phyloP scores from a whole-genome alignment of 1,140 invertebrate species.

The Diachasmimorpha longicaudata region DNA sequence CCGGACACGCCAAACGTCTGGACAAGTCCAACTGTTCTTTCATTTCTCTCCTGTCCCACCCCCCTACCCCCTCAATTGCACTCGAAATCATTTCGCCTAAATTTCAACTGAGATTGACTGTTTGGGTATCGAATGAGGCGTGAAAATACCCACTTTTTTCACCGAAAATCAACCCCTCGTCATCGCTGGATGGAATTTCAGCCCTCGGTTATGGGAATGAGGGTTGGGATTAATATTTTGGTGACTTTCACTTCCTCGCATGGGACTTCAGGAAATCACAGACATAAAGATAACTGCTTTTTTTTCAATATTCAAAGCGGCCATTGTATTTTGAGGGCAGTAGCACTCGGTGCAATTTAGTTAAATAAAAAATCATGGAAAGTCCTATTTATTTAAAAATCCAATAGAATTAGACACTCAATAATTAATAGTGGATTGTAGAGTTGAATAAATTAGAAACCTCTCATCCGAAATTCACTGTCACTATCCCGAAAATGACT shows the following conservation, averaged over 20 bases:
- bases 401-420: no score
- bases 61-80: neutral
- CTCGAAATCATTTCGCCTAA: neutral
- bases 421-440: no score
- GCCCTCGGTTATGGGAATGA: neutral
- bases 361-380: no score
- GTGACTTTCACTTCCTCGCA: neutral
- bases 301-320: neutral
- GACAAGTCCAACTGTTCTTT: conserved; percentile 39
- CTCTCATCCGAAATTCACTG: no score
- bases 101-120: neutral
- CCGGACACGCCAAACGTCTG: conserved; percentile 52
- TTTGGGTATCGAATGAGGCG: neutral
- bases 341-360: no score
- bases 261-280: neutral
- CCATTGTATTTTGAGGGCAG: no score
- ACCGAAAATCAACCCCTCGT: neutral
- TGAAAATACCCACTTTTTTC: neutral
- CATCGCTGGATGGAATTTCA: neutral
- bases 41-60: neutral
- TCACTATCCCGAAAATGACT: no score
- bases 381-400: no score
- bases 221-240: neutral
- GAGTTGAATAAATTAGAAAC: no score
- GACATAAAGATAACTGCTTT: neutral